These are phyloP conservation scores for Protodeltote pygarga DNA, from an alignment of 2,888 invertebrate genomes.

Conservation along the genomic window DNA sequence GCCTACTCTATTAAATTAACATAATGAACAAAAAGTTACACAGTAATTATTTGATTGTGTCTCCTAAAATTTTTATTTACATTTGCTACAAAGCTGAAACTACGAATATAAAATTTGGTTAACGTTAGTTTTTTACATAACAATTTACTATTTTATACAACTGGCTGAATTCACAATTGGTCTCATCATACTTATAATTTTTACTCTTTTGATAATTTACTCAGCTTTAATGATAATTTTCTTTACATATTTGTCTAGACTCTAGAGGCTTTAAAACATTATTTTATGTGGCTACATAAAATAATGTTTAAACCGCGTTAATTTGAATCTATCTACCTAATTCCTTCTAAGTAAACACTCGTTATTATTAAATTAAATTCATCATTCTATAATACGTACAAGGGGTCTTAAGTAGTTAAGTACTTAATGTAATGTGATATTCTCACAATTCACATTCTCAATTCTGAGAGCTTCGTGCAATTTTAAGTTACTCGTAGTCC, in stretches of 20 bases:
- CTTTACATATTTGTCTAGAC: conserved; percentile 3
- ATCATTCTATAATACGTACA: conserved; percentile 1
- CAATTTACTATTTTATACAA: conserved; percentile 7
- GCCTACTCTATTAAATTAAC: too few relatives aligned
- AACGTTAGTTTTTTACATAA: conserved; percentile 29
- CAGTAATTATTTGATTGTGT: conserved; percentile 6
- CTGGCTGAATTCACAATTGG: conserved; percentile 38
- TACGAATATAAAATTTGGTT: conserved; percentile 44
- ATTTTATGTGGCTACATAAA: background rate
- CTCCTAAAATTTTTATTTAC: conserved; percentile 24
- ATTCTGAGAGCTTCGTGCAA: conserved; percentile 18
- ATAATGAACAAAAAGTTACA: too few relatives aligned
- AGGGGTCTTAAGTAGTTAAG: background rate
- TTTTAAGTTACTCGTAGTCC: conserved; percentile 22
- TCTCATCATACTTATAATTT: conserved; percentile 19
- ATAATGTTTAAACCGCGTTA: background rate
- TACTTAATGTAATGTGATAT: conserved; percentile 12
- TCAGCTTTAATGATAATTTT: conserved; percentile 1
- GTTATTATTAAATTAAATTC: conserved; percentile 28
- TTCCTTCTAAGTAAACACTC: conserved; percentile 4
- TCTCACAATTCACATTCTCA: conserved; percentile 33
- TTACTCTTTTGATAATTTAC: conserved; percentile 11
- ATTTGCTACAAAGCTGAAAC: conserved; percentile 39
- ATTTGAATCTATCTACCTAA: conserved; percentile 5
- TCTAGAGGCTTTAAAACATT: conserved; percentile 1